Conservation (phyloP, 1,140 invertebrate species). For the Protaetia brevitarsis region DNA sequence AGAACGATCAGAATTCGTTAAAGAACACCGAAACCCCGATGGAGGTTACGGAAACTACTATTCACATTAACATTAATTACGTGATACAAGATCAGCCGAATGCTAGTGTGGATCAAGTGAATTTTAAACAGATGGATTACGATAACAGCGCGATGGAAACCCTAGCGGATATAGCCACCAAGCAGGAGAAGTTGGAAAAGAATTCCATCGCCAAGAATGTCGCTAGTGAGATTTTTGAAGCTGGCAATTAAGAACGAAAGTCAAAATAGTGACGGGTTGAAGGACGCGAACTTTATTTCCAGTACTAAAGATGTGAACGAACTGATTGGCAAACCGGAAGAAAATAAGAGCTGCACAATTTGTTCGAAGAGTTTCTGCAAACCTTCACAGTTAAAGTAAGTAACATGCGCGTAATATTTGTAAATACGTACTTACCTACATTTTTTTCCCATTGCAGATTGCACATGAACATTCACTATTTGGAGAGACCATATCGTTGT, state of each 20-base stretch:
- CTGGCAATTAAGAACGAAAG: constrained; percentile 53
- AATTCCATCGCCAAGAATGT: constrained; percentile 56
- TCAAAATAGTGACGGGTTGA: constrained; percentile 29
- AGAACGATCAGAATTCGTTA: neutral
- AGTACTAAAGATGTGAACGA: constrained; percentile 41
- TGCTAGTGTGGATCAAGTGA: constrained; percentile 4
- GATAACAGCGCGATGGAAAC: constrained; percentile 51
- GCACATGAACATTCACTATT: constrained; percentile 95
- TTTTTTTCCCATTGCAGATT: constrained; percentile 49
- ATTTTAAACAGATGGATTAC: constrained; percentile 34
- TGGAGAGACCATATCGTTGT: constrained; percentile 88
- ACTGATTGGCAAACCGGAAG: constrained; percentile 45
- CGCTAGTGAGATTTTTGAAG: constrained; percentile 60
- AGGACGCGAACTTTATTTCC: constrained; percentile 30
- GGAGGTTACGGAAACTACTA: neutral
- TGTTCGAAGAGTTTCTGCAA: constrained; percentile 90
- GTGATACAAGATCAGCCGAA: constrained; percentile 15
- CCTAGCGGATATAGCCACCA: constrained; percentile 49
- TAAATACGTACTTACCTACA: neutral
- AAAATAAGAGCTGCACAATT: constrained; percentile 65
- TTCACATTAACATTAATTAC: constrained; percentile 25
- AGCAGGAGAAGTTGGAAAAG: constrained; percentile 48
- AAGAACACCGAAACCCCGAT: neutral
- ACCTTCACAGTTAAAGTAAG: constrained; percentile 74
- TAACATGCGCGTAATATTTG: neutral